Percentiles rank a stretch among this genome's conserved stretches.
Conservation (phyloP, 2,797 vertebrate species). For the Crenichthys baileyi region DNA sequence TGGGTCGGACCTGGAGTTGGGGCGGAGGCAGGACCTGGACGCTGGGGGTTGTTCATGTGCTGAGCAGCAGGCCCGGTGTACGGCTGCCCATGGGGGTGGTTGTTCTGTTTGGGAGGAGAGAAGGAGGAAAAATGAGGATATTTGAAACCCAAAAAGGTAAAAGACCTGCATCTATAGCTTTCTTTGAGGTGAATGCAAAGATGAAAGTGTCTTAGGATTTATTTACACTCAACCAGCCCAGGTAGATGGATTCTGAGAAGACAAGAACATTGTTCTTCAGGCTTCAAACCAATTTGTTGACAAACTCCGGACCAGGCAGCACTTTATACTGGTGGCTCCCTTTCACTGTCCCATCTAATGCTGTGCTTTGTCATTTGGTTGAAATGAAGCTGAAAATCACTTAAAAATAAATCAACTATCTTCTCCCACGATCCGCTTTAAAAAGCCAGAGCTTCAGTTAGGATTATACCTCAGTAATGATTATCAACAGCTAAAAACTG, state of each 20-base stretch:
- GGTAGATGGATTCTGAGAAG: neutral
- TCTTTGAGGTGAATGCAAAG: neutral
- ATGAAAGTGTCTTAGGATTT: no score
- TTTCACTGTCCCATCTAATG: neutral
- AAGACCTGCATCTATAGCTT: neutral
- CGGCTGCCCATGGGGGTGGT: slow-evolving; percentile 98
- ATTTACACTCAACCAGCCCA: no score
- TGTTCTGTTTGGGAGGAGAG: slow-evolving; percentile 84
- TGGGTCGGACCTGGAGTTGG: slow-evolving; percentile 67
- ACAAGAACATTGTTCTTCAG: neutral
- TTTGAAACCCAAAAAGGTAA: neutral
- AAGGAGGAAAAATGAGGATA: neutral
- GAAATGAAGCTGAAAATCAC: neutral
- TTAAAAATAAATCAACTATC: neutral
- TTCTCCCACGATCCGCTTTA: neutral
- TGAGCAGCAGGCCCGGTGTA: slow-evolving; percentile 99
- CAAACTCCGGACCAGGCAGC: neutral
- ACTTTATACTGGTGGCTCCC: neutral
- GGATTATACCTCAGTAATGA: no score
- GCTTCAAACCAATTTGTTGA: no score
- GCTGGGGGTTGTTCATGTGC: slow-evolving; percentile 99
- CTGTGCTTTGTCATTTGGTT: neutral
- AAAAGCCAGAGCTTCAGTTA: neutral
- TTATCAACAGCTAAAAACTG: neutral
- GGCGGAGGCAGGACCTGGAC: slow-evolving; percentile 86